Evolutionary conservation across 2,113 vertebrate genomes (phyloP), one percentile per base, ranked within the genome.

Genomic region (Hystrix brachyura): DNA sequence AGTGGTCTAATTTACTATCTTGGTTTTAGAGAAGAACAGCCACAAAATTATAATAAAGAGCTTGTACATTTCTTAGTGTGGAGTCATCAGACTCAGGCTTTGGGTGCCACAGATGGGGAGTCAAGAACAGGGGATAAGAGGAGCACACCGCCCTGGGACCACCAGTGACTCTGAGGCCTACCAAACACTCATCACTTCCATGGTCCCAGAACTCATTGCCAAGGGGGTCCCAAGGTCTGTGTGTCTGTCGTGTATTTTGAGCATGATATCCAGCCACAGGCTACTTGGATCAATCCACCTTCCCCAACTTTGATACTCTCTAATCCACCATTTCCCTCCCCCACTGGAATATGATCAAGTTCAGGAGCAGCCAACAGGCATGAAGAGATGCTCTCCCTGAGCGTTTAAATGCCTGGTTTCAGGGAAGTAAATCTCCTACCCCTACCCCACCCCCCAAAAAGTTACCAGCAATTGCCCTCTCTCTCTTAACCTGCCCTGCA

Each of bases 291-390:
- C 60, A 84, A 12, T 11, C 87, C n/a, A 27, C 15, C 3, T 27
- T 48, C 19, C 55, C 32, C 5, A 23, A 78, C 38, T 43, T 71
- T 57, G 57, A 0, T 57, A 57, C 19, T 65, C 65, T 62, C 59
- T 4, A 0, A 4, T 10, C 72, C 9, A 51, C 19, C 12, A 27
- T 87, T 57, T 71, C 29, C 46, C 90, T 43, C 46, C 18, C 62
- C 69, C 1, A 14, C 12, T 88, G 80, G 83, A 89, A 76, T 71
- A 62, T 84, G 90, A 62, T 62, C 65, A 79, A 96, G n/a, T 78
- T 60, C n/a, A 87, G 94, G 89, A 62, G 5, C 48, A 81, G 38
- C 51, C 84, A 34, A 29, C 18, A 38, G 71, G 67, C 60, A 13
- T 34, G 86, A 62, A 87, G 80, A 95, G 62, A 53, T 0, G 0